Conservation (phyloP, 2,888 invertebrate genomes). For the Stenodera caucasica region DNA sequence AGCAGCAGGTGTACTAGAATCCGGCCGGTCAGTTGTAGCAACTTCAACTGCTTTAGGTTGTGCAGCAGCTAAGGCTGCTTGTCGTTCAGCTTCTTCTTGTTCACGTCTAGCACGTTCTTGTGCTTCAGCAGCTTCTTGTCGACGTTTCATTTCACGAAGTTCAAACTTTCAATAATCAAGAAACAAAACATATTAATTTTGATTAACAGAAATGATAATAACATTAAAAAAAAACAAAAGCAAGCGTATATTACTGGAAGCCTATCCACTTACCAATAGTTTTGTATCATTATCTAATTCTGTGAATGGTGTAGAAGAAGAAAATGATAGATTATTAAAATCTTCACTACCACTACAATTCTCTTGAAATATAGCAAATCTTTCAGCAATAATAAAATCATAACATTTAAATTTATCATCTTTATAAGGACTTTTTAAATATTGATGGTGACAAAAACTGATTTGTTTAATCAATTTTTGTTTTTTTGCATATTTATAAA, state of each 20-base stretch:
- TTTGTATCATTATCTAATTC: background rate
- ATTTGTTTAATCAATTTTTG: conserved; percentile 23
- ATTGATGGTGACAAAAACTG: conserved; percentile 17
- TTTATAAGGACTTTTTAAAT: conserved; percentile 10
- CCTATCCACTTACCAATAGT: background rate
- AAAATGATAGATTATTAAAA: background rate
- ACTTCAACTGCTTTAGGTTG: conserved; percentile 56
- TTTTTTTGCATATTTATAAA: conserved; percentile 46
- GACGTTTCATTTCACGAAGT: conserved; percentile 91
- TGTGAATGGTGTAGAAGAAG: background rate
- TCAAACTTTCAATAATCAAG: conserved; percentile 73
- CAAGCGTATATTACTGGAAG: too few relatives aligned
- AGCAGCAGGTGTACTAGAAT: conserved; percentile 54
- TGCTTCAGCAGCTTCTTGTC: conserved; percentile 70
- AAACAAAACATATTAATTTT: background rate
- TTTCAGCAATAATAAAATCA: conserved; percentile 46
- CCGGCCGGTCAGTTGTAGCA: conserved; percentile 51
- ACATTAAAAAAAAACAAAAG: background rate
- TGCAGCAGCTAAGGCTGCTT: conserved; percentile 63
- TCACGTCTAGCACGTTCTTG: conserved; percentile 66
- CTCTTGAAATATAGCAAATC: conserved; percentile 27
- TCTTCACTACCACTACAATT: conserved; percentile 5
- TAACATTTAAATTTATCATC: conserved; percentile 37
- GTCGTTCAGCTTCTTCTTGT: conserved; percentile 79
- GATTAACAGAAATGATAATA: too few relatives aligned